Conservation (phyloP, 2,797 vertebrate genomes). For the Chiloscyllium punctatum region DNA sequence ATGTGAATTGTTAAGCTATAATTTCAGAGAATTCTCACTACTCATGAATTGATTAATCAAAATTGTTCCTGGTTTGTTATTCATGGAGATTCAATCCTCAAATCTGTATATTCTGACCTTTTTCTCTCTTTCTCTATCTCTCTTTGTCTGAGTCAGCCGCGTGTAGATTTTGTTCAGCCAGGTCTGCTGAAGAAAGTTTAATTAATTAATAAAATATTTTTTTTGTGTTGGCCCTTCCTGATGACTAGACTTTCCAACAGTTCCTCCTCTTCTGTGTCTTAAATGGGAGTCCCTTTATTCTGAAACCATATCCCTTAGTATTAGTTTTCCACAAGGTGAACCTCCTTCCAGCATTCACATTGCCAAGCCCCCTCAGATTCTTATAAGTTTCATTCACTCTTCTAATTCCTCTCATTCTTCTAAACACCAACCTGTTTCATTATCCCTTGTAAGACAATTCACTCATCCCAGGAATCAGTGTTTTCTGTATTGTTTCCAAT, state of each 20-base stretch:
- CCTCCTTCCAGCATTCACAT: no score
- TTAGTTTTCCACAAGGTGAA: no score
- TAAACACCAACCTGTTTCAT: no score
- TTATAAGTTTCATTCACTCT: no score
- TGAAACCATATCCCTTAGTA: no score
- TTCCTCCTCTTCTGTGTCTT: no score
- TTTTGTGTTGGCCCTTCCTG: not conserved
- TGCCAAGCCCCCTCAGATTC: no score
- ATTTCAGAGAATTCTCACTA: not conserved
- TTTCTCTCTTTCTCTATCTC: not conserved
- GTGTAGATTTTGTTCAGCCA: not conserved
- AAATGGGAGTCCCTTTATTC: no score
- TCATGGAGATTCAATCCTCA: not conserved
- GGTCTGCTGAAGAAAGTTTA: not conserved
- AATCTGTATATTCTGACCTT: not conserved
- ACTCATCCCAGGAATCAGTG: no score
- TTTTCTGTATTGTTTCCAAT: no score
- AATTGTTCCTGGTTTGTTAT: not conserved
- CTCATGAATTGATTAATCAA: not conserved
- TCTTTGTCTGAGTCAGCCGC: not conserved
- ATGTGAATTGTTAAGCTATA: not conserved
- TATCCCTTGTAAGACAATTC: no score
- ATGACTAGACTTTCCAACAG: not conserved
- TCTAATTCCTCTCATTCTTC: no score
- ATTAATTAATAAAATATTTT: not conserved